Percentiles rank a stretch among this genome's conserved stretches.
These are phyloP conservation scores for Zaprionus lineosus DNA, from an alignment of 2,888 invertebrate species.

Conservation along the genomic window DNA sequence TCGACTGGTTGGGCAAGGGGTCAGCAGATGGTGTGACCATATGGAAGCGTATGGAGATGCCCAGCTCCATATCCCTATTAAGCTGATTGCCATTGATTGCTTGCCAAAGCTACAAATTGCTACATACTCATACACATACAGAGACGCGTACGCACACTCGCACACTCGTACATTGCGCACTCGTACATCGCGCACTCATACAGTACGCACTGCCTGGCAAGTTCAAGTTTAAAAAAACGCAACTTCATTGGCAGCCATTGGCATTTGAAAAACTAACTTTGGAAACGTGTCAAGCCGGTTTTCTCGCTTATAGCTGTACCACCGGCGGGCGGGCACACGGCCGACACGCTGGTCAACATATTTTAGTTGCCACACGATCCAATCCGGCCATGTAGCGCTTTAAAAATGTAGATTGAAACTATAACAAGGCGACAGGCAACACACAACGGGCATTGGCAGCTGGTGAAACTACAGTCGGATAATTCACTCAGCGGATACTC, in stretches of 20 bases:
- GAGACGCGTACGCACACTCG: slow-evolving; percentile 3
- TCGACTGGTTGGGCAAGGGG: no score
- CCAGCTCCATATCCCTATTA: slow-evolving; percentile 13
- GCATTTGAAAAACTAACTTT: slow-evolving; percentile 65
- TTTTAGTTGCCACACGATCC: slow-evolving; percentile 32
- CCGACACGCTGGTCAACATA: slow-evolving; percentile 50
- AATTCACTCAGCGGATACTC: slow-evolving; percentile 11
- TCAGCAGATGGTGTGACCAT: slow-evolving; percentile 35
- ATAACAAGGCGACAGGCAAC: slow-evolving; percentile 51
- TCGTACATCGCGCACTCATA: no score
- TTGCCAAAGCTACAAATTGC: slow-evolving; percentile 25
- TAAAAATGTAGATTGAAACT: slow-evolving; percentile 47
- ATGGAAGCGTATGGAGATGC: neutral
- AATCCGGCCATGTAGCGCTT: slow-evolving; percentile 36
- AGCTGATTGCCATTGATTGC: slow-evolving; percentile 20
- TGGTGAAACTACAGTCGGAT: slow-evolving; percentile 46
- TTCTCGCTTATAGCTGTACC: slow-evolving; percentile 26
- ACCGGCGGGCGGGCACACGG: slow-evolving; percentile 39
- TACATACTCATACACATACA: slow-evolving; percentile 4
- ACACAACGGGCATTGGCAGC: slow-evolving; percentile 14
- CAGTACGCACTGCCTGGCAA: slow-evolving; percentile 64
- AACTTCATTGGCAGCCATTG: slow-evolving; percentile 49
- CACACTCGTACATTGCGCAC: no score
- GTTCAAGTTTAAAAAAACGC: slow-evolving; percentile 68
- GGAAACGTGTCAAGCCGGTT: slow-evolving; percentile 74